Base-by-base conservation (phyloP, 2,888 invertebrate genomes). In the Acanthosepion lycidas region DNA sequence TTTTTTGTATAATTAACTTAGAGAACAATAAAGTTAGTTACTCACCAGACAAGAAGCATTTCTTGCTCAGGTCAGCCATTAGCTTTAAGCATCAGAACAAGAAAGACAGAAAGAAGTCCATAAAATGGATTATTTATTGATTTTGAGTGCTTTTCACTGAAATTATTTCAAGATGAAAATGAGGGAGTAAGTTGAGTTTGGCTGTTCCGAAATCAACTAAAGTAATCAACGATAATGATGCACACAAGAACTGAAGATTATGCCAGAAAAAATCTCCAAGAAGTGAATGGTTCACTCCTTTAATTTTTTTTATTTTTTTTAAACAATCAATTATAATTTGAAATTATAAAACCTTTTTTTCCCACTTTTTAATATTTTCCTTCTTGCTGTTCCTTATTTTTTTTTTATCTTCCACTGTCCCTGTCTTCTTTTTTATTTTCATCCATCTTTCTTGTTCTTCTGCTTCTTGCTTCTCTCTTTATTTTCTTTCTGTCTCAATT, bases 121-220 rank as follows among this genome's bases (percentile, higher is more conserved):
- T 78, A 78, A 78, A 78, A 78, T n/a, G 8, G 78, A 78, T 78
- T 78, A 78, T 78, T 78, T 78, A 78, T 78, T 78, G 78, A 78
- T 78, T 78, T 28, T 78, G 78, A 78, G n/a, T 6, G n/a, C n/a
- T 28, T 78, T 78, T 78, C 78, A n/a, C 28, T 78, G 78, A 78
- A 78, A 78, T 78, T 78, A 78, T 78, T 78, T 78, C n/a, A 28
- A 78, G 78, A 78, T 78, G 78, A 78, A 78, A 78, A 78, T 28
- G 78, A n/a, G n/a, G n/a, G 78, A 78, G n/a, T 78, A 28, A 78
- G 78, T n/a, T 18, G n/a, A 78, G 78, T 78, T 78, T 78, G 78
- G 78, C 6, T 78, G 78, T 78, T 78, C 8, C 8, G 9, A 28
- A 78, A 78, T 28, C n/a, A n/a, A 3, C n/a, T 9, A 78, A 78